A percentile compares a stretch with the other conserved stretches of the same genome.
Conservation (phyloP, 1,140 invertebrate species). For the Cyrtorhinus lividipennis region DNA sequence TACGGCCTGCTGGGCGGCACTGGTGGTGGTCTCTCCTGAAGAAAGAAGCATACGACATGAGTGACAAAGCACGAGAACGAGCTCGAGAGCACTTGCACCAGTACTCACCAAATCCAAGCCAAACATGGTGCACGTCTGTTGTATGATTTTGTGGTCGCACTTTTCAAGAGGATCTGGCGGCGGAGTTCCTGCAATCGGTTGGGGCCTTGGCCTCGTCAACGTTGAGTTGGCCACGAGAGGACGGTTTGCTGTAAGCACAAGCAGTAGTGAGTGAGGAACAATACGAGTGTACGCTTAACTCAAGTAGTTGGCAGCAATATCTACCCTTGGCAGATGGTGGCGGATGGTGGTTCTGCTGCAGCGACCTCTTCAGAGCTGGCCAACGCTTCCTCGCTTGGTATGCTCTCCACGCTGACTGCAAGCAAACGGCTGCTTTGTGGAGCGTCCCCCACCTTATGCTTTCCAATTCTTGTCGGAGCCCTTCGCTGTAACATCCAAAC, state of each 20-base stretch:
- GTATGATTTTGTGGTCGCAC: slow-evolving; percentile 72
- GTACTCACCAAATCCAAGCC: slow-evolving; percentile 71
- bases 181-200: slow-evolving; percentile 75
- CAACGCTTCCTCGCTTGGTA: slow-evolving; percentile 55
- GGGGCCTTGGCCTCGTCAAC: slow-evolving; percentile 46
- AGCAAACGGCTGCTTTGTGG: slow-evolving; percentile 53
- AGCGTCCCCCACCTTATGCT: slow-evolving; percentile 58
- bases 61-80: too few relatives aligned
- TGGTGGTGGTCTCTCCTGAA: slow-evolving; percentile 71
- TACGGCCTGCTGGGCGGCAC: slow-evolving; percentile 78
- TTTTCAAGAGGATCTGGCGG: slow-evolving; percentile 46
- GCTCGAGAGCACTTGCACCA: too few relatives aligned
- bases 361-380: slow-evolving; percentile 39
- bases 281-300: not conserved
- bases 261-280: not conserved
- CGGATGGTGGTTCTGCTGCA: slow-evolving; percentile 21
- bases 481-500: slow-evolving; percentile 48
- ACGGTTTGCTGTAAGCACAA: not conserved
- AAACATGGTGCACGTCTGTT: slow-evolving; percentile 77
- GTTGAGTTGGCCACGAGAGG: slow-evolving; percentile 25
- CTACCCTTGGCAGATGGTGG: not conserved
- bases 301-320: not conserved
- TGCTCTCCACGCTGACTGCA: slow-evolving; percentile 70
- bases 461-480: slow-evolving; percentile 77
- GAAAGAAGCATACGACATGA: too few relatives aligned